Evolutionary conservation across 2,797 vertebrate genomes (phyloP).

Genomic region (Paratrypauchen microcephalus): DNA sequence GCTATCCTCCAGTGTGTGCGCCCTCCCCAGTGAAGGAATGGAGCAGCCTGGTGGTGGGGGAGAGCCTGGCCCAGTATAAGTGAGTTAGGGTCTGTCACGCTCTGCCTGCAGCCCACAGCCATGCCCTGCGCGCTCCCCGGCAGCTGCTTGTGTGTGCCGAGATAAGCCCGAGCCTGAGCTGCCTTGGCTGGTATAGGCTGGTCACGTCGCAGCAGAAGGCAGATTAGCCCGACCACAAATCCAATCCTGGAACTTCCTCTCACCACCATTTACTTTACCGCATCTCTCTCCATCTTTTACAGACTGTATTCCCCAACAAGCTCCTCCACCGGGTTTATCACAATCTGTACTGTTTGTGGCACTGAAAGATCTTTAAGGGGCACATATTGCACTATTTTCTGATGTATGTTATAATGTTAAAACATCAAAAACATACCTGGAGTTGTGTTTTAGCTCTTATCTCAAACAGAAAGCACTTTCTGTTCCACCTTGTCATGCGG

Average conservation of each 20-base stretch:
- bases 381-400: no score
- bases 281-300: conserved; percentile 21
- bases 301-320: conserved; percentile 1
- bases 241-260: conserved; percentile 42
- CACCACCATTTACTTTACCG: conserved; percentile 20
- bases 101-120: conserved; percentile 57
- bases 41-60: conserved; percentile 11
- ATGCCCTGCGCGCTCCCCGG: conserved; percentile 57
- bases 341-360: conserved; percentile 16
- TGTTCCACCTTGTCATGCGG: no score
- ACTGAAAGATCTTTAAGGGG: neutral
- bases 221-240: conserved; percentile 60
- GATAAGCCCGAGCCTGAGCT: conserved; percentile 63
- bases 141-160: conserved; percentile 64
- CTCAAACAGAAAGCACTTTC: no score
- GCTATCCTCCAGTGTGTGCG: conserved; percentile 11
- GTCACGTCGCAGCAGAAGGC: conserved; percentile 61
- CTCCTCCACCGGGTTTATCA: conserved; percentile 6
- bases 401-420: no score
- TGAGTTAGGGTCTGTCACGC: conserved; percentile 51
- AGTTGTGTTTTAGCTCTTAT: no score
- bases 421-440: no score
- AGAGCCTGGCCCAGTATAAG: conserved; percentile 23
- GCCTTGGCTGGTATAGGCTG: conserved; percentile 50
- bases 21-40: conserved; percentile 13